Evolutionary conservation across 2,797 vertebrate genomes (phyloP).

Genomic region (Petrocephalus sullivani): DNA sequence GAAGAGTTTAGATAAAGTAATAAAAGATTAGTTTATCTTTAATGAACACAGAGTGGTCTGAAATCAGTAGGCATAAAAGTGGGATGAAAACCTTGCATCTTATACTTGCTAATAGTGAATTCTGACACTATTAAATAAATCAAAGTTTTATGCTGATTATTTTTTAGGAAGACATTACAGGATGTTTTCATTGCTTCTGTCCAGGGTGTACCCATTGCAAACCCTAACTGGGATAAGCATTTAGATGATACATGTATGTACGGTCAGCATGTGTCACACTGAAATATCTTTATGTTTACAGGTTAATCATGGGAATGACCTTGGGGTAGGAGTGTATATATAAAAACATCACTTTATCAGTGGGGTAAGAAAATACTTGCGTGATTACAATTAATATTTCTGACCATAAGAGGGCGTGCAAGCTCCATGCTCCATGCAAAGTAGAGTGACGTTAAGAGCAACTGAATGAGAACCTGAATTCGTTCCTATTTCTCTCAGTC

Average conservation of each 20-base stretch:
- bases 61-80: no score
- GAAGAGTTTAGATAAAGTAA: no score
- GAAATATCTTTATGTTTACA: not conserved
- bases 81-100: no score
- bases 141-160: no score
- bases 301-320: not conserved
- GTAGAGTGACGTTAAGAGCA: not conserved
- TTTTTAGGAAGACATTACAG: no score
- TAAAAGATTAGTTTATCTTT: no score
- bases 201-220: no score
- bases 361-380: not conserved
- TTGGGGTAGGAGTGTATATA: not conserved
- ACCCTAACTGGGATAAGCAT: not conserved
- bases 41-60: no score
- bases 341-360: no score
- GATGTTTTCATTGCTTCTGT: no score
- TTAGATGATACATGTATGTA: not conserved
- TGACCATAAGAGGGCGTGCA: constrained; percentile 52
- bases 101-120: no score
- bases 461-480: not conserved
- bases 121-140: no score
- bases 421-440: constrained; percentile 10
- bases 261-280: not conserved
- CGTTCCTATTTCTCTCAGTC: not conserved
- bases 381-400: not conserved